Conservation (phyloP, 2,888 invertebrate species). For the Drosophila falleni region DNA sequence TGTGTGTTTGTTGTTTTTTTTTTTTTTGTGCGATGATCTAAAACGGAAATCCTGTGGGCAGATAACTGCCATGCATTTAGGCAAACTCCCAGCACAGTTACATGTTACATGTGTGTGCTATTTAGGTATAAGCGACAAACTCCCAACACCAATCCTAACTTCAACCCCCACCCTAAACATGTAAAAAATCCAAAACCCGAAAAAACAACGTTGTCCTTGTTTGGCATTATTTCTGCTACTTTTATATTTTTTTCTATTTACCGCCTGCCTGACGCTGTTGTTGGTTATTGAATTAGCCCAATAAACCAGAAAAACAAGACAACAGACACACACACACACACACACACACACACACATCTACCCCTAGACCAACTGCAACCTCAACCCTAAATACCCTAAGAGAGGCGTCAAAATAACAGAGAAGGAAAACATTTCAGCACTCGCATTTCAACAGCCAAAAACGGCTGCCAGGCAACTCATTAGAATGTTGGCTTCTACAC, state of each 20-base stretch:
- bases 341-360: slow-evolving; percentile 14
- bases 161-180: neutral
- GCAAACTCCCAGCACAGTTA: slow-evolving; percentile 25
- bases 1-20: slow-evolving; percentile 3
- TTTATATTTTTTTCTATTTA: slow-evolving; percentile 56
- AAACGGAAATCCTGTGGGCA: slow-evolving; percentile 84
- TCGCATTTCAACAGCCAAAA: slow-evolving; percentile 66
- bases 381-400: neutral
- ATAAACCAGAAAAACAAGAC: slow-evolving; percentile 86
- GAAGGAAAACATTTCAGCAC: slow-evolving; percentile 62
- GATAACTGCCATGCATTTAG: slow-evolving; percentile 74
- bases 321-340: slow-evolving; percentile 43
- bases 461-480: slow-evolving; percentile 79
- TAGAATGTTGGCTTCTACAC: slow-evolving; percentile 63
- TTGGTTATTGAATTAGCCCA: slow-evolving; percentile 86
- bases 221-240: slow-evolving; percentile 8
- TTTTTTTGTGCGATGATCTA: slow-evolving; percentile 78
- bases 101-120: slow-evolving; percentile 22
- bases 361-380: neutral
- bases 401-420: slow-evolving; percentile 72
- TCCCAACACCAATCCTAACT: neutral
- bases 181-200: slow-evolving; percentile 23
- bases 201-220: slow-evolving; percentile 42
- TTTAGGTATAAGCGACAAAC: slow-evolving; percentile 45
- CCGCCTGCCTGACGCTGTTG: slow-evolving; percentile 66